Base-by-base conservation (phyloP, 1,140 invertebrate species). In the Aphaenogaster ashmeadi region DNA sequence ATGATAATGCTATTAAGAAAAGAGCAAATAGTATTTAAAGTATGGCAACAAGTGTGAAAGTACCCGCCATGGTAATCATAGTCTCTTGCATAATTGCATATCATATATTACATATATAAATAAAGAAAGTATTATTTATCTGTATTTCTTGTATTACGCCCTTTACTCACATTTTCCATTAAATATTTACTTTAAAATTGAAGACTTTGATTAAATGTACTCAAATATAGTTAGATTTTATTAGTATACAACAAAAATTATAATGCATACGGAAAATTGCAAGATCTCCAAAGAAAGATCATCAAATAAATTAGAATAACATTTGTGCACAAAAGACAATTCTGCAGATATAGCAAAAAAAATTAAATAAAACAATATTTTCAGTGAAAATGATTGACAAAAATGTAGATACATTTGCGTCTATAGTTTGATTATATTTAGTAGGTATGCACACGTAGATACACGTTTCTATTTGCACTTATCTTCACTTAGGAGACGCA, bases 91-190 rank as follows among this genome's bases (percentile, higher is more conserved):
- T 3, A n/a, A 60, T 64, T 78, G 9, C 41, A 47, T 44, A n/a
- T 78, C 4, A 11, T 58, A 56, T 75, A 56, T 75, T 58, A 21
- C 38, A 2, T 9, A 64, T 8, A 44, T 33, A 47, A 64, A 78
- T 78, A 78, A 78, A 78, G 5, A 64, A 15, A 64, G 4, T 77
- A 6, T 60, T 78, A 64, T 47, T 78, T 60, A 41, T 44, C 38
- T 77, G 54, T 77, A 60, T 44, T 36, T 58, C 15, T 62, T 33
- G 8, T 64, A 47, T 47, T 64, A 44, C 2, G 0, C 6, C 8
- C 9, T 62, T 13, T 9, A 64, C 9, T 36, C 9, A 60, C 2
- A 33, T 78, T 64, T 64, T 58, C 41, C 7, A 52, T 18, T 1
- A 71, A 54, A 54, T 1, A 50, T 50, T 36, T 56, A 7, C 9